Evolutionary conservation across 1,140 invertebrate species (phyloP), one percentile per base, ranked within the genome.

Genomic region (Asbolus verrucosus): DNA sequence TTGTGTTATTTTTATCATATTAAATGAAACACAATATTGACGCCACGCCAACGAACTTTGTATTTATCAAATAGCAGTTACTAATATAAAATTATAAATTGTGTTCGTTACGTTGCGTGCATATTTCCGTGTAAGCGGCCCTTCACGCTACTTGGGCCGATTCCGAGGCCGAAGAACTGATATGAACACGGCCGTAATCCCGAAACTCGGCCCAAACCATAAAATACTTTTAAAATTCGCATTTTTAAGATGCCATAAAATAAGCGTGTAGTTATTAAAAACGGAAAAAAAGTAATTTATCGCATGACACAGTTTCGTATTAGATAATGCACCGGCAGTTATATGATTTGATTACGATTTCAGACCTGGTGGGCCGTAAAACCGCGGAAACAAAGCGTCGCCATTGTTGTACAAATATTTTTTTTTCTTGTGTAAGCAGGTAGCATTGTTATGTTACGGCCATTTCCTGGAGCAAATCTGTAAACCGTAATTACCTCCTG

Each of bases 401-500:
- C 13, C 24, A 54, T 13, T 27, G 8, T 27, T 27, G 24, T 27
- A 27, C 3, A 27, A 27, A 4, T 18, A 46, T 46, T 9, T 46
- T 9, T 46, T 46, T 21, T 46, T 15, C 15, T 18, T 16, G 39
- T 18, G 21, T 6, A 27, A 54, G 46, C 9, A 24, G 46, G 8
- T 30, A 54, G 15, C 27, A 13, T 24, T 24, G 5, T 21, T 27
- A 54, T 54, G 14, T 27, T 27, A n/a, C 21, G 46, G 21, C 27
- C 14, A 21, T 54, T 27, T 54, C 21, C 46, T 54, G 46, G 19
- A 54, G 21, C 46, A 54, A 50, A 71, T 66, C 50, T 30, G 46
- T 46, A 67, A 68, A 65, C 65, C 65, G 46, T 69, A 74, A 74
- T 74, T 74, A 71, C 62, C 69, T 69, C 72, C 69, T 69, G 66